Conservation (phyloP, 1,140 invertebrate genomes). For the Drosophila persimilis region DNA sequence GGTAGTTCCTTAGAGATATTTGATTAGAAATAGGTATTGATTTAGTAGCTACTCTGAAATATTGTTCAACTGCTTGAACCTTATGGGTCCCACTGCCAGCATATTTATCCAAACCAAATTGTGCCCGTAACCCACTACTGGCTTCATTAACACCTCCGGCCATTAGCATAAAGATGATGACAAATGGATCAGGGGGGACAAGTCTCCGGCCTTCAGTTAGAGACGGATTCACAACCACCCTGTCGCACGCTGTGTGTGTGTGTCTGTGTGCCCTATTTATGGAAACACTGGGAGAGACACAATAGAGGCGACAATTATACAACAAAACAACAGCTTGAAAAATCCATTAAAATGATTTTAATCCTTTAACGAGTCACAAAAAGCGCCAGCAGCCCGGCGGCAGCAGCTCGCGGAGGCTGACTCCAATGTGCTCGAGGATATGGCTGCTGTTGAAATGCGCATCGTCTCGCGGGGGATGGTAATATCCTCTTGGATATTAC, state of each 20-base stretch:
- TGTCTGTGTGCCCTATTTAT: constrained; percentile 67
- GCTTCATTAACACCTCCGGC: constrained; percentile 59
- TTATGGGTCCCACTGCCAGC: background rate
- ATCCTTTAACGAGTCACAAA: constrained; percentile 80
- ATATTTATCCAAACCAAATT: background rate
- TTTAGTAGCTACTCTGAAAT: too few species aligned
- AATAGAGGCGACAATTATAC: constrained; percentile 74
- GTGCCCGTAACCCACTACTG: too few species aligned
- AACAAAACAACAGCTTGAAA: constrained; percentile 82
- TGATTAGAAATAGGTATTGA: too few species aligned
- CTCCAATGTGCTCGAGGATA: constrained; percentile 5
- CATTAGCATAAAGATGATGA: constrained; percentile 75
- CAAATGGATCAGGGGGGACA: constrained; percentile 56
- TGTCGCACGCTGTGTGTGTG: constrained; percentile 13
- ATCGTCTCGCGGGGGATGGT: constrained; percentile 33
- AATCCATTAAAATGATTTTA: constrained; percentile 82
- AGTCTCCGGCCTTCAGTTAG: constrained; percentile 16
- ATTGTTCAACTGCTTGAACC: too few species aligned
- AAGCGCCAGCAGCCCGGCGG: constrained; percentile 26
- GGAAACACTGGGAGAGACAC: constrained; percentile 34
- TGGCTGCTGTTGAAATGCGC: constrained; percentile 36
- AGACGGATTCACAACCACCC: constrained; percentile 6
- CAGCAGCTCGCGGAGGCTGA: constrained; percentile 21
- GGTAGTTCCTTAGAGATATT: too few species aligned
- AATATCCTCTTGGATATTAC: background rate